A percentile compares a stretch with the other conserved stretches of the same genome.
Evolutionary conservation across 2,888 invertebrate genomes (phyloP).

Genomic region (Apeira syringaria): DNA sequence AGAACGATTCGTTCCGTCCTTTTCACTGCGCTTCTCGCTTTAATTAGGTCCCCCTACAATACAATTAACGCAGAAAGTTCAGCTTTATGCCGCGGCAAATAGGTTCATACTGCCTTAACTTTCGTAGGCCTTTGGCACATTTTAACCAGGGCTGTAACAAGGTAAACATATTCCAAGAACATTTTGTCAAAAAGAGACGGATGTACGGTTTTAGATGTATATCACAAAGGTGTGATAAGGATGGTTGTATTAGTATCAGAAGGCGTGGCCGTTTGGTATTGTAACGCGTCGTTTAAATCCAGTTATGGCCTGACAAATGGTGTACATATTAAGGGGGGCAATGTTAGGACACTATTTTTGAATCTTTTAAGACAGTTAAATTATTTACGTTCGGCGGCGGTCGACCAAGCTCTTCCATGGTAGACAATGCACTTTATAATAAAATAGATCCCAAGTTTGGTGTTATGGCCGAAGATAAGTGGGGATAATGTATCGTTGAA

Average conservation of each 20-base stretch:
- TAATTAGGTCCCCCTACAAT: slow-evolving; percentile 65
- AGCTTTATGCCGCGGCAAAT: slow-evolving; percentile 2
- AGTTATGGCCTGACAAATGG: slow-evolving; percentile 84
- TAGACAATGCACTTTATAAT: slow-evolving; percentile 83
- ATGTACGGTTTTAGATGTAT: slow-evolving; percentile 12
- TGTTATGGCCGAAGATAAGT: slow-evolving; percentile 79
- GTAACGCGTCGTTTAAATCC: slow-evolving; percentile 79
- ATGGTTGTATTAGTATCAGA: slow-evolving; percentile 44
- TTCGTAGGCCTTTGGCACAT: slow-evolving; percentile 48
- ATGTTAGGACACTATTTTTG: slow-evolving; percentile 84
- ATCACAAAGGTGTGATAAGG: slow-evolving; percentile 42
- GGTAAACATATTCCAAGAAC: slow-evolving; percentile 61
- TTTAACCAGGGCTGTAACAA: slow-evolving; percentile 57
- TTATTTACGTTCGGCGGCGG: slow-evolving; percentile 78
- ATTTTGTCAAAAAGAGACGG: slow-evolving; percentile 57
- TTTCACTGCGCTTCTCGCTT: slow-evolving; percentile 68
- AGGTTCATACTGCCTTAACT: slow-evolving; percentile 36
- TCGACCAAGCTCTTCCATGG: slow-evolving; percentile 70
- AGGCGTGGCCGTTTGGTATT: slow-evolving; percentile 68
- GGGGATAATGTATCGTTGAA: slow-evolving; percentile 76
- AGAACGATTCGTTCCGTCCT: slow-evolving; percentile 71
- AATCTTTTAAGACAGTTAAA: slow-evolving; percentile 84
- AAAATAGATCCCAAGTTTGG: slow-evolving; percentile 77
- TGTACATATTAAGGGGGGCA: slow-evolving; percentile 83
- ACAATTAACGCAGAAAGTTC: slow-evolving; percentile 34